Evolutionary conservation across 64 coral and sea anemone genomes (phyloP).

Genomic region (Stichodactyla mertensii): DNA sequence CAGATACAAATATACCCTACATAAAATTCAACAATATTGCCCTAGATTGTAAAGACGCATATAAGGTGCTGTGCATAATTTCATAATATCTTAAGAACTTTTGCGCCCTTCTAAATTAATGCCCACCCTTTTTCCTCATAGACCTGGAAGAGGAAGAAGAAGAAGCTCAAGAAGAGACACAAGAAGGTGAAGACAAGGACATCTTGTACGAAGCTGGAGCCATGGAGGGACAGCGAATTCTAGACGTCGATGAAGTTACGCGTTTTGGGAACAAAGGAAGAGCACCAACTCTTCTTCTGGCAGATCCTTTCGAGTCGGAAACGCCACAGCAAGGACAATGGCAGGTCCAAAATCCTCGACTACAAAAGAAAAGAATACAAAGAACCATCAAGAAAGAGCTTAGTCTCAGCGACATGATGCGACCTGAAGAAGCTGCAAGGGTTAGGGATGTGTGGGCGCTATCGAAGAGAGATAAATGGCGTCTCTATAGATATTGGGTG

Average conservation of each 20-base stretch:
- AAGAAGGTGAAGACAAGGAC: conserved; percentile 41
- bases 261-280: conserved; percentile 5
- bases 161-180: conserved; percentile 6
- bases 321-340: background rate
- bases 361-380: conserved; percentile 21
- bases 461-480: conserved; percentile 51
- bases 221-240: conserved; percentile 45
- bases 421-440: conserved; percentile 32
- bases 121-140: background rate
- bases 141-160: conserved; percentile 27
- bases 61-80: too few relatives aligned
- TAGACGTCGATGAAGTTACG: conserved; percentile 51
- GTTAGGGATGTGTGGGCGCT: conserved; percentile 31
- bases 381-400: conserved; percentile 40
- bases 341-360: conserved; percentile 23
- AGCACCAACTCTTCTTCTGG: background rate
- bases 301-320: background rate
- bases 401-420: conserved; percentile 64
- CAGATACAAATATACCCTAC: too few relatives aligned
- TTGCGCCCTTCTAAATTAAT: background rate
- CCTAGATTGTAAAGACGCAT: too few relatives aligned
- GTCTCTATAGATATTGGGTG: conserved; percentile 74
- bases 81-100: too few relatives aligned
- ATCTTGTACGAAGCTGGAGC: conserved; percentile 63
- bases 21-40: too few relatives aligned